Percentiles rank a stretch among this genome's conserved stretches.
Conservation (phyloP, 2,113 vertebrate species). For the Labeo catla region DNA sequence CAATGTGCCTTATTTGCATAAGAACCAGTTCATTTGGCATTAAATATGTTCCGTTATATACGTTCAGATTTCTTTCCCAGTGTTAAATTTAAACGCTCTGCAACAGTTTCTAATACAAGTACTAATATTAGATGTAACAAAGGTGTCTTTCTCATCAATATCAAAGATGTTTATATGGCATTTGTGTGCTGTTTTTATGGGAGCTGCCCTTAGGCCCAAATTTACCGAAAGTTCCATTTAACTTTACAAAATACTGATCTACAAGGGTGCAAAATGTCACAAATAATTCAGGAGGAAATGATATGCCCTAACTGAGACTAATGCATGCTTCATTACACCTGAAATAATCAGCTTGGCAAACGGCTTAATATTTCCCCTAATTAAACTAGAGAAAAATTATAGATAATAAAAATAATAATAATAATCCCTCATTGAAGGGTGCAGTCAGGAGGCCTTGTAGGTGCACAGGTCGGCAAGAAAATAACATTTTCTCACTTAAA, state of each 20-base stretch:
- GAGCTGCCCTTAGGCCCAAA: not conserved
- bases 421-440: not conserved
- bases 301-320: not conserved
- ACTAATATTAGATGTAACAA: not conserved
- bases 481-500: not conserved
- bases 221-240: not conserved
- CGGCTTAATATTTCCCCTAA: not conserved
- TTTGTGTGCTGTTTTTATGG: not conserved
- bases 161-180: not conserved
- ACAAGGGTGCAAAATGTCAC: not conserved
- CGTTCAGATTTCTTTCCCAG: not conserved
- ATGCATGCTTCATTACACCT: not conserved
- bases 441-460: slow-evolving; percentile 13
- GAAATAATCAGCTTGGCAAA: slow-evolving; percentile 11
- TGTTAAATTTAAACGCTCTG: not conserved
- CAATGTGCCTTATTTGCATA: not conserved
- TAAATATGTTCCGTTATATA: not conserved
- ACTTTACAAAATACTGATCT: not conserved
- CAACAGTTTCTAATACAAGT: not conserved
- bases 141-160: not conserved
- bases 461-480: not conserved
- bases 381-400: slow-evolving; percentile 2
- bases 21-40: not conserved
- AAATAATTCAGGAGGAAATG: not conserved
- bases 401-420: not conserved